Percentiles rank a stretch among this genome's conserved stretches.
Conservation (phyloP, 2,113 vertebrate genomes). For the Raja brachyura region DNA sequence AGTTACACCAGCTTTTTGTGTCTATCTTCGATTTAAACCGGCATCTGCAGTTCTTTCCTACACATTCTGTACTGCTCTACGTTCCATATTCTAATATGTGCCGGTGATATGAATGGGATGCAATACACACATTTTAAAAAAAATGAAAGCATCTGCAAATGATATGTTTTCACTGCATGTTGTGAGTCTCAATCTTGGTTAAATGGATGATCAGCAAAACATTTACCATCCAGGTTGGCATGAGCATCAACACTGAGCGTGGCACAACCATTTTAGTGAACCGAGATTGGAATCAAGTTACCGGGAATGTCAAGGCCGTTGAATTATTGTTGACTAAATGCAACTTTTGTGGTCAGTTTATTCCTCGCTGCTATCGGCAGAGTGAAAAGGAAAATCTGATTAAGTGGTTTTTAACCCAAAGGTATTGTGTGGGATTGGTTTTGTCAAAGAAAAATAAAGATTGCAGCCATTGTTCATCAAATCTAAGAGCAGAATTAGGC, state of each 20-base stretch:
- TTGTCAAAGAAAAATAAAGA: not conserved
- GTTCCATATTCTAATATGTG: not conserved
- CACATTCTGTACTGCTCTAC: no score
- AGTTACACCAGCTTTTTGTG: no score
- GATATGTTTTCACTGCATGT: no score
- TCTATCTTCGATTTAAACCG: no score
- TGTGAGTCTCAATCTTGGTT: no score
- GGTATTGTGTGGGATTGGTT: not conserved
- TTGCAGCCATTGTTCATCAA: no score
- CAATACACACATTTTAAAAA: no score
- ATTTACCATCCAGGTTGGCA: not conserved
- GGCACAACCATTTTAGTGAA: not conserved
- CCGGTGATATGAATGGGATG: not conserved
- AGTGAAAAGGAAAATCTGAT: not conserved
- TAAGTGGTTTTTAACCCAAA: not conserved
- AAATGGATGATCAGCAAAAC: not conserved
- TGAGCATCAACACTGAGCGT: not conserved
- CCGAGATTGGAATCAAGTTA: slow-evolving; percentile 59
- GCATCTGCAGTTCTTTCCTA: no score
- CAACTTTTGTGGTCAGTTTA: slow-evolving; percentile 70
- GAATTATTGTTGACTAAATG: slow-evolving; percentile 70
- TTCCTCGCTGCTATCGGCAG: slow-evolving; percentile 66
- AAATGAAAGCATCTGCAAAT: no score
- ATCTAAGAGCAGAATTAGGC: no score
- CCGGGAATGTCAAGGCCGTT: slow-evolving; percentile 79